Evolutionary conservation across 2,113 vertebrate genomes (phyloP).

Genomic region (Zapus hudsonius): DNA sequence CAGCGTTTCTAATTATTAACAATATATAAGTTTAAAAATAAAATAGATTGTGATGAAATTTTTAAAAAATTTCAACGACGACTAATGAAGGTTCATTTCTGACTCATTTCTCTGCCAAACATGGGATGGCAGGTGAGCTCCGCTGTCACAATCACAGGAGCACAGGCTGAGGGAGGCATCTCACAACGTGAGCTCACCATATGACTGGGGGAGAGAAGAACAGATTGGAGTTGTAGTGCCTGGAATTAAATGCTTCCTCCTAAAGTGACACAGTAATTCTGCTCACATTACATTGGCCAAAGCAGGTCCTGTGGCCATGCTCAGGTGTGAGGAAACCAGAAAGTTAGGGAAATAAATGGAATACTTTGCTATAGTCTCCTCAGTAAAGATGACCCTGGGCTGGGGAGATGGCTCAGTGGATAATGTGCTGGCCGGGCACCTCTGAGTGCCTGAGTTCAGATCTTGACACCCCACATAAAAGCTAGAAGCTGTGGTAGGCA

Average conservation of each 20-base stretch:
- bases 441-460: too few relatives aligned
- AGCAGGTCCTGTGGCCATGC: not conserved
- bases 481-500: too few relatives aligned
- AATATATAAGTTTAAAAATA: too few relatives aligned
- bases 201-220: not conserved
- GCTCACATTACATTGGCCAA: not conserved
- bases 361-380: not conserved
- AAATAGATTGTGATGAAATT: not conserved
- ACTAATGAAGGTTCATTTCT: not conserved
- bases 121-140: not conserved
- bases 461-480: too few relatives aligned
- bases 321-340: fast-evolving
- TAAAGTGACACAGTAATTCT: not conserved
- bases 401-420: too few relatives aligned
- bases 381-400: not conserved
- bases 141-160: not conserved
- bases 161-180: not conserved
- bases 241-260: not conserved
- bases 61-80: not conserved
- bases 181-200: not conserved
- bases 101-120: not conserved
- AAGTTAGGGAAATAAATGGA: not conserved
- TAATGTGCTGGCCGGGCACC: too few relatives aligned
- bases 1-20: too few relatives aligned
- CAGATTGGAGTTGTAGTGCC: not conserved